These are phyloP conservation scores for Varanus komodoensis DNA, from an alignment of 2,113 vertebrate genomes.

Conservation along the genomic window DNA sequence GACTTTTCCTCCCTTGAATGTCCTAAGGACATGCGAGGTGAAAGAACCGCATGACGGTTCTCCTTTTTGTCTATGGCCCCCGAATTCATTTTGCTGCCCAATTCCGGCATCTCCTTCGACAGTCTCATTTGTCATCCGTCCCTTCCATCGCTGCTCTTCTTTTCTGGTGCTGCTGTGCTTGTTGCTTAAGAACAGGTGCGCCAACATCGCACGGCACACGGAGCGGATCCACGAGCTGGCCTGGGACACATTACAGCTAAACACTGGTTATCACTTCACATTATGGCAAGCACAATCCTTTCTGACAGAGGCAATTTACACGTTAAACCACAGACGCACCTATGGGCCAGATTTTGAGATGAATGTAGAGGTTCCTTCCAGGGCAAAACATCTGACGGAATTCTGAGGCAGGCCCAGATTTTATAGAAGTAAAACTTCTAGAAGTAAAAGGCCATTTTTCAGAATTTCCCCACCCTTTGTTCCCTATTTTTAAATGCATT, in stretches of 20 bases:
- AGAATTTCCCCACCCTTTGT: too few relatives aligned
- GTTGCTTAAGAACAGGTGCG: not conserved
- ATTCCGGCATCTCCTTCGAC: not conserved
- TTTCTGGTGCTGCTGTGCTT: not conserved
- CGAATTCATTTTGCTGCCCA: not conserved
- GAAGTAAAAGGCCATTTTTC: too few relatives aligned
- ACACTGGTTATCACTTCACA: conserved; percentile 18
- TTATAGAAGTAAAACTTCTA: too few relatives aligned
- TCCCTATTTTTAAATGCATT: too few relatives aligned
- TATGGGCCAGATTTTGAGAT: not conserved
- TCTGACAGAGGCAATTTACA: conserved; percentile 17
- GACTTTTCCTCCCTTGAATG: not conserved
- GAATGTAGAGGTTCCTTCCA: not conserved
- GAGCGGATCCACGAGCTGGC: not conserved
- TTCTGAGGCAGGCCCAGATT: not conserved
- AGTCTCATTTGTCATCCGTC: not conserved
- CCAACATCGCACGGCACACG: not conserved
- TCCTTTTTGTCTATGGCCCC: not conserved
- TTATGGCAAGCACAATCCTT: conserved; percentile 12
- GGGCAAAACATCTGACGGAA: not conserved
- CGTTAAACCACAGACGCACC: conserved; percentile 1
- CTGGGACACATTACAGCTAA: not conserved
- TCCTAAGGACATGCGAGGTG: not conserved
- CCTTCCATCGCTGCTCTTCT: not conserved
- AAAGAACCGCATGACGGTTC: not conserved